Evolutionary conservation across 2,113 vertebrate species (phyloP).

Genomic region (Ptychochromis oligacanthus): DNA sequence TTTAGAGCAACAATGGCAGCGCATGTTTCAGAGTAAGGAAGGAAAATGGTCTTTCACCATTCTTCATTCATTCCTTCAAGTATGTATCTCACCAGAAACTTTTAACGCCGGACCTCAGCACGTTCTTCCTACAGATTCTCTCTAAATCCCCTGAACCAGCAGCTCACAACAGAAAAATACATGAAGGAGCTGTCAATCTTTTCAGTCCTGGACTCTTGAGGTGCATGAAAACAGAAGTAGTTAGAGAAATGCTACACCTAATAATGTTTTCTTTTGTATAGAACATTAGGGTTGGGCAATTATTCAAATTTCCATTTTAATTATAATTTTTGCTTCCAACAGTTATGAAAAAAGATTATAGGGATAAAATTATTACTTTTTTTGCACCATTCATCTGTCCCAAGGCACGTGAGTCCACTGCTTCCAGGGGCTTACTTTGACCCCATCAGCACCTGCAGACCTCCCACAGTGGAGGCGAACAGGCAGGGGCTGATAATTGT

Average conservation of each 20-base stretch:
- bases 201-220: too few relatives aligned
- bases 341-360: too few relatives aligned
- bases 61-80: not conserved
- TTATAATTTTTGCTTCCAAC: too few relatives aligned
- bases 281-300: too few relatives aligned
- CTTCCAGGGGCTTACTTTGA: not conserved
- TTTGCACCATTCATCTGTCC: not conserved
- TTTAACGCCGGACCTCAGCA: not conserved
- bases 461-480: fast-evolving
- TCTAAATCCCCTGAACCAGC: not conserved
- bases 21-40: not conserved
- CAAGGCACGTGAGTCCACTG: not conserved
- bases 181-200: not conserved
- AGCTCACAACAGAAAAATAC: not conserved
- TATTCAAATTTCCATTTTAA: not conserved
- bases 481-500: not conserved
- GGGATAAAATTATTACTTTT: too few relatives aligned
- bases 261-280: too few relatives aligned
- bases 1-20: not conserved
- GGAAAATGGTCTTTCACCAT: not conserved
- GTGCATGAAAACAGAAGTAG: too few relatives aligned
- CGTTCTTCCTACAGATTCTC: not conserved
- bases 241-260: too few relatives aligned
- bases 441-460: not conserved
- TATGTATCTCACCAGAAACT: not conserved